Percentiles rank a stretch among this genome's conserved stretches.
Evolutionary conservation across 2,888 invertebrate genomes (phyloP).

Genomic region (Gryllus longicercus): DNA sequence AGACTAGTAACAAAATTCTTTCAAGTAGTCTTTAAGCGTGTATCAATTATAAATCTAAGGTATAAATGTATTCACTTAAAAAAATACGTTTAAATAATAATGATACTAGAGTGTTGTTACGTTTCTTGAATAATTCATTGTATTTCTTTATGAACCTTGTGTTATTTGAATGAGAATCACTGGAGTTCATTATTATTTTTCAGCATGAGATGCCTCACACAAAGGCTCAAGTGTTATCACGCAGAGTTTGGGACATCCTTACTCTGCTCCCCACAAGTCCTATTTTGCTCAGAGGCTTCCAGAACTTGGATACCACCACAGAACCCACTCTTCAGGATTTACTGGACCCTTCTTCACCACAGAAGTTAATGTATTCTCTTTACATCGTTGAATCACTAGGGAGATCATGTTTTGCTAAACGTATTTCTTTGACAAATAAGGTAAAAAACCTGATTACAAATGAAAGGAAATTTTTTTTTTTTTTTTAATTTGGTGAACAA

Average conservation of each 20-base stretch:
- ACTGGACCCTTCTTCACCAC: constrained; percentile 83
- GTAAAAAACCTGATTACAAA: not conserved
- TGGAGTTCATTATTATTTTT: too few species aligned
- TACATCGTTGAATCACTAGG: constrained; percentile 82
- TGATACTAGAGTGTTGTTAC: too few species aligned
- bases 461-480: not conserved
- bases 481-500: not conserved
- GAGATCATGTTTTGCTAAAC: constrained; percentile 38
- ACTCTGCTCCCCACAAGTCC: constrained; percentile 89
- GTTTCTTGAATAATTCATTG: too few species aligned
- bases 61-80: too few species aligned
- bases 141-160: too few species aligned
- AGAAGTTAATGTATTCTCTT: constrained; percentile 91
- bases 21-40: too few species aligned
- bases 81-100: too few species aligned
- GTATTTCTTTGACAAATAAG: not conserved
- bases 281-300: constrained; percentile 77
- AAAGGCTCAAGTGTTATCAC: constrained; percentile 82
- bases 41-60: too few species aligned
- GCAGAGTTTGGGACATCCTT: constrained; percentile 91
- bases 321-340: constrained; percentile 65
- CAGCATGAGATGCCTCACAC: constrained; percentile 72
- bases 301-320: constrained; percentile 58
- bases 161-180: too few species aligned
- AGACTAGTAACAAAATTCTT: too few species aligned